phyloP scores from a whole-genome alignment of 2,113 vertebrate species.

The Mormyrus iriodes region DNA sequence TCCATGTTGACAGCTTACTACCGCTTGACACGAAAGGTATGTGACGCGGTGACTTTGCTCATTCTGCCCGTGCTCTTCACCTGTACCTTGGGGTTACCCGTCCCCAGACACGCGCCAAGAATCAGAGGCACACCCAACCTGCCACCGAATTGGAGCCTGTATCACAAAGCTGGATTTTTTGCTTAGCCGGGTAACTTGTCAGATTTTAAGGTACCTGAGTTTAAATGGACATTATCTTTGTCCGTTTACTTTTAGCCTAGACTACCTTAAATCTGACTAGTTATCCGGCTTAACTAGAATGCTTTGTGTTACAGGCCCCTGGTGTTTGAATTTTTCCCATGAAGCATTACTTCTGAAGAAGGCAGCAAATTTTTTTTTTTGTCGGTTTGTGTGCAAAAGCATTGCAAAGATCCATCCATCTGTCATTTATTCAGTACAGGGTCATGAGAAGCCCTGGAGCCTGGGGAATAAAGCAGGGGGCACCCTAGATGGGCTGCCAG shows the following conservation, averaged over 20 bases:
- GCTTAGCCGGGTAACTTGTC: neutral
- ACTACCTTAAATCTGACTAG: neutral
- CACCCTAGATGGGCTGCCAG: neutral
- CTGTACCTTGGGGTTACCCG: neutral
- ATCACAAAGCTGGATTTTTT: neutral
- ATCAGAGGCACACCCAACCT: neutral
- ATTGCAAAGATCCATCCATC: neutral
- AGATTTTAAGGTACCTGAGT: neutral
- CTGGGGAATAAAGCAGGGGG: neutral
- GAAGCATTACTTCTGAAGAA: neutral
- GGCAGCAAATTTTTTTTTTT: neutral
- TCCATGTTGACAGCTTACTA: slow-evolving; percentile 54
- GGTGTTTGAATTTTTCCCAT: neutral
- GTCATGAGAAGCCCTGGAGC: neutral
- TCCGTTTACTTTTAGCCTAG: neutral
- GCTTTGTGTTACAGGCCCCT: neutral
- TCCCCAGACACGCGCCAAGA: neutral
- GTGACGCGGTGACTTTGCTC: neutral
- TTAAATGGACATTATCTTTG: neutral
- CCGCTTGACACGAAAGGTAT: slow-evolving; percentile 68
- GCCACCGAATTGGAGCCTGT: neutral
- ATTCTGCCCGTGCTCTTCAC: neutral
- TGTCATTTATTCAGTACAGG: neutral
- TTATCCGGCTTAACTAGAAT: neutral
- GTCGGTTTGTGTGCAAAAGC: neutral